phyloP scores from a whole-genome alignment of 1,140 invertebrate species.

The Gryllus bimaculatus region DNA sequence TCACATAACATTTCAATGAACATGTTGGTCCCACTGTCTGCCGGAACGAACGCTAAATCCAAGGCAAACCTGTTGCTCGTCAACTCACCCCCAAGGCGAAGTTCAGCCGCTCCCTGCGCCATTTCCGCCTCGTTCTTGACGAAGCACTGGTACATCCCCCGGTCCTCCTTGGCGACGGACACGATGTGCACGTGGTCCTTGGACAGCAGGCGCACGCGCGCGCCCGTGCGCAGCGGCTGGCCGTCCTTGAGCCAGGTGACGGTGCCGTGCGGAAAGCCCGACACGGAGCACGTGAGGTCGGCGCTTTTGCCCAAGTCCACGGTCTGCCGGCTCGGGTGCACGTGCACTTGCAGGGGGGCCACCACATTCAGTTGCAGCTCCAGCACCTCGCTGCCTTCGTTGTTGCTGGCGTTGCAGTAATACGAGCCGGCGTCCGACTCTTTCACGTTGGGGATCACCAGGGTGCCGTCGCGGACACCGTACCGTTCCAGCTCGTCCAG shows the following conservation, averaged over 20 bases:
- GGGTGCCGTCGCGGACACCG: constrained; percentile 40
- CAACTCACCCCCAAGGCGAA: constrained; percentile 59
- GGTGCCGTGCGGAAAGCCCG: constrained; percentile 39
- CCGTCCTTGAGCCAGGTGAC: constrained; percentile 51
- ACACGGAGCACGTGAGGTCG: constrained; percentile 40
- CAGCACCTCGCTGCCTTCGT: constrained; percentile 45
- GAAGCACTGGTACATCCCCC: constrained; percentile 79
- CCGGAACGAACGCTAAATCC: too few relatives aligned
- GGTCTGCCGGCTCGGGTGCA: constrained; percentile 46
- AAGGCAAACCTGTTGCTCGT: neutral
- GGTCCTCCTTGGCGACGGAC: constrained; percentile 58
- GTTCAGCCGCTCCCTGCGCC: constrained; percentile 59
- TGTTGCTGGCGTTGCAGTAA: constrained; percentile 48
- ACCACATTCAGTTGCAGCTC: constrained; percentile 44
- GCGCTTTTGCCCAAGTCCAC: constrained; percentile 44
- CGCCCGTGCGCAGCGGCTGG: constrained; percentile 47
- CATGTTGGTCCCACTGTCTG: too few relatives aligned
- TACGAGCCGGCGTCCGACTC: constrained; percentile 42
- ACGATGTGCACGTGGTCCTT: constrained; percentile 49
- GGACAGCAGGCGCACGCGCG: constrained; percentile 39
- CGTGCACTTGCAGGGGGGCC: constrained; percentile 42
- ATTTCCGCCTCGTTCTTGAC: constrained; percentile 57
- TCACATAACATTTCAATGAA: too few relatives aligned
- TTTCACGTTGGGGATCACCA: constrained; percentile 42
- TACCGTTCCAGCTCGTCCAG: constrained; percentile 40